A percentile compares a stretch with the other conserved stretches of the same genome.
Evolutionary conservation across 35 echinoderm and acorn worm species (phyloP).

Genomic region (Hemicentrotus pulcherrimus): DNA sequence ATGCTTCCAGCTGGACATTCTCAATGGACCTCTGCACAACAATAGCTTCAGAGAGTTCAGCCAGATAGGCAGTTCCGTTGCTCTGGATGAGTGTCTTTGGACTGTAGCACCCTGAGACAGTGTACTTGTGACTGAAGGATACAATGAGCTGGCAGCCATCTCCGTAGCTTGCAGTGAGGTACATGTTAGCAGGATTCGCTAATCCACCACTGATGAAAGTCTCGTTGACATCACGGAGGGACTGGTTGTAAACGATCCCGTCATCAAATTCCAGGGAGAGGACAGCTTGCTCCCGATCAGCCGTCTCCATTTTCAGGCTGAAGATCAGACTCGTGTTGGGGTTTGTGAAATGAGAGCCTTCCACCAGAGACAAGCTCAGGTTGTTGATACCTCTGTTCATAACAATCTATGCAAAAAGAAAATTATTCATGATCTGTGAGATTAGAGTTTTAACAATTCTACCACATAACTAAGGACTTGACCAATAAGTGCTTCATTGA

Average conservation of each 20-base stretch:
- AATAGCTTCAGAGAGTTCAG: conserved; percentile 22
- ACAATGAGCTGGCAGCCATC: conserved; percentile 81
- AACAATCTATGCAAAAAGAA: conserved; percentile 60
- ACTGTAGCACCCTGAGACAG: conserved; percentile 51
- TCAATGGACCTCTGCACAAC: conserved; percentile 45
- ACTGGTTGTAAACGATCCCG: conserved; percentile 67
- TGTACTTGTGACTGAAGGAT: conserved; percentile 77
- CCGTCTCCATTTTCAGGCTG: conserved; percentile 70
- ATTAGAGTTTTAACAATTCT: no score
- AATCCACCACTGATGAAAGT: conserved; percentile 73
- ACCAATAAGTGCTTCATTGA: no score
- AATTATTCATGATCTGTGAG: neutral
- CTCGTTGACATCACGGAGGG: conserved; percentile 81
- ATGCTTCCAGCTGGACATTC: conserved; percentile 2
- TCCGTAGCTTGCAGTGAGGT: conserved; percentile 83
- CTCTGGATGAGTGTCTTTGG: conserved; percentile 26
- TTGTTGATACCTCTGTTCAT: conserved; percentile 62
- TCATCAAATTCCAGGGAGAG: conserved; percentile 89
- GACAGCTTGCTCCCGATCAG: conserved; percentile 59
- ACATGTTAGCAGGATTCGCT: conserved; percentile 60
- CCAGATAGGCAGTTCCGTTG: neutral
- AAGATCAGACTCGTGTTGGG: conserved; percentile 68
- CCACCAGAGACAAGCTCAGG: conserved; percentile 55
- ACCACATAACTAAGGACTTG: no score
- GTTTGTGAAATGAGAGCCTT: conserved; percentile 23